Percentiles rank a stretch among this genome's conserved stretches.
These are phyloP conservation scores for Drosophila kikkawai DNA, from an alignment of 1,140 invertebrate genomes.

Conservation along the genomic window DNA sequence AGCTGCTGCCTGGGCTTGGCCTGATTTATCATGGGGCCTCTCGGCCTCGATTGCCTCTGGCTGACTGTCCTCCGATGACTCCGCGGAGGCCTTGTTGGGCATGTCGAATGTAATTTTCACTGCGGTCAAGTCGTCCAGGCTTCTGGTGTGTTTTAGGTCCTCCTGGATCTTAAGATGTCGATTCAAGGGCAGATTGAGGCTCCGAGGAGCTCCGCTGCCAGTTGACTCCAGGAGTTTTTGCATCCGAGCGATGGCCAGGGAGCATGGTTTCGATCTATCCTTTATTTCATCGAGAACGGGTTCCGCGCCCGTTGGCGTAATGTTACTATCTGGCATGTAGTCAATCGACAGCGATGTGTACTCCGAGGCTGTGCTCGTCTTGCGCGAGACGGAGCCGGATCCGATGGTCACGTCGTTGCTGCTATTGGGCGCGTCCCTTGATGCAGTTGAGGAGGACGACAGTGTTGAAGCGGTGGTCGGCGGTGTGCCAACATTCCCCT, in stretches of 20 bases:
- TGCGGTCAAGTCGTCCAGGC: constrained; percentile 68
- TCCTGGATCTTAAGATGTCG: constrained; percentile 66
- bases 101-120: constrained; percentile 79
- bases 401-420: constrained; percentile 85
- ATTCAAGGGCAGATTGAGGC: constrained; percentile 69
- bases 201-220: constrained; percentile 54
- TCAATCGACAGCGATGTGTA: constrained; percentile 85
- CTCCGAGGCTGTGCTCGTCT: constrained; percentile 86
- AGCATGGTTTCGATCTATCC: constrained; percentile 56
- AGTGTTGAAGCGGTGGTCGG: constrained; percentile 75
- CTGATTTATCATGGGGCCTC: constrained; percentile 57
- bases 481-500: constrained; percentile 52
- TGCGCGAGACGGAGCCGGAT: constrained; percentile 86
- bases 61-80: constrained; percentile 11
- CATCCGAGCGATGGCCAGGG: constrained; percentile 60
- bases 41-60: constrained; percentile 33
- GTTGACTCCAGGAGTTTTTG: constrained; percentile 68
- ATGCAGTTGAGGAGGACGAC: constrained; percentile 72
- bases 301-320: constrained; percentile 74
- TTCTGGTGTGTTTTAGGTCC: constrained; percentile 68
- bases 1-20: constrained; percentile 34
- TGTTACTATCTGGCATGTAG: constrained; percentile 86
- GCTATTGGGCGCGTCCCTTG: constrained; percentile 69
- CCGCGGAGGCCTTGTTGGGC: constrained; percentile 52
- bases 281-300: constrained; percentile 38